Evolutionary conservation across 2,888 invertebrate species (phyloP), one percentile per base, ranked within the genome.

Genomic region (Coelopa pilipes): DNA sequence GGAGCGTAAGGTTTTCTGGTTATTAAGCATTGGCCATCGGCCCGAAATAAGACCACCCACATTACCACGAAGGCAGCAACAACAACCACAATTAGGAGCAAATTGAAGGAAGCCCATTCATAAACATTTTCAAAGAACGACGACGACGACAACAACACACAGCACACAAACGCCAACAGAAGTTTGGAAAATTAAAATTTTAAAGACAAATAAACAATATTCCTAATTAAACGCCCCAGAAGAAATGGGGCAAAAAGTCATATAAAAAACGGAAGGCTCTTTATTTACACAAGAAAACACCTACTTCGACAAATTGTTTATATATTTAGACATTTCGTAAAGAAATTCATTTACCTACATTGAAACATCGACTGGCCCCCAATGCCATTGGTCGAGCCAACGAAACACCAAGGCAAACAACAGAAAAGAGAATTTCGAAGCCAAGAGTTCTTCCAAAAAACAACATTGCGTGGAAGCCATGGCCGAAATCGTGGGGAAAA

Each of bases 231-330:
- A 70, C 17, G 63, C 50, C 17, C 24, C 45, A 63, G 62, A 62
- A 49, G 50, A 66, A 66, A 50, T 68, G 15, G 11, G 1, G 19
- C n/a, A 53, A 53, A 53, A 53, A 15, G 13, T 53, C 2, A 53
- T 53, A 21, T 62, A 62, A 34, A 34, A 62, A 62, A 62, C 57
- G 70, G 66, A 72, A 63, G 55, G 60, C n/a, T 34, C 19, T 74
- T 69, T 76, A 77, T 78, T 77, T 77, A 75, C 62, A 72, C 71
- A 70, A 77, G 59, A 72, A 76, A 78, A 77, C 78, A 78, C 77
- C 78, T 79, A 80, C 80, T 79, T 78, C 76, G 70, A 71, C 57
- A 65, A 74, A 78, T 76, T 79, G 80, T 79, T 79, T 79, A 78
- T 72, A 73, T 72, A 77, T 77, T 76, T 77, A 74, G 76, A 76